These are phyloP conservation scores for Salvator merianae DNA, from an alignment of 2,113 vertebrate genomes.

Conservation along the genomic window DNA sequence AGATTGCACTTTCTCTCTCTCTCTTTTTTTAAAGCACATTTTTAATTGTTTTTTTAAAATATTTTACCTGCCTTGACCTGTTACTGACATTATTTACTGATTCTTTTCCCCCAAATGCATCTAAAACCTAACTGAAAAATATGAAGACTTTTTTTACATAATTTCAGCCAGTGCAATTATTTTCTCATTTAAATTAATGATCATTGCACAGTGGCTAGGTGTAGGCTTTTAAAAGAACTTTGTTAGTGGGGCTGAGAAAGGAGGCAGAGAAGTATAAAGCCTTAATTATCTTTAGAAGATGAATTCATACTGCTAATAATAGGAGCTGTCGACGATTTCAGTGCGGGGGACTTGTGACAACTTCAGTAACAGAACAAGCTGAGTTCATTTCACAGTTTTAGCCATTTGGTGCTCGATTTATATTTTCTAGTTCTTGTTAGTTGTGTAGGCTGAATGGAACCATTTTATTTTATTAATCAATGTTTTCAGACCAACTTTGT, in stretches of 20 bases:
- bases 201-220: background rate
- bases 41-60: no score
- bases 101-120: background rate
- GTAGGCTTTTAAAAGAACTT: background rate
- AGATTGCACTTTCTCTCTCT: background rate
- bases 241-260: background rate
- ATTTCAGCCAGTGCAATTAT: no score
- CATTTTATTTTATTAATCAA: no score
- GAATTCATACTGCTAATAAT: slow-evolving; percentile 18
- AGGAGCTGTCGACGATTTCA: background rate
- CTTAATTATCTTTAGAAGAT: slow-evolving; percentile 19
- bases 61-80: no score
- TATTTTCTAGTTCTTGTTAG: background rate
- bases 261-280: background rate
- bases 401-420: background rate
- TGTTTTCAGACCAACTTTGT: no score
- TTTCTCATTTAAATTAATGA: slow-evolving; percentile 19
- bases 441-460: background rate
- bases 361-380: background rate
- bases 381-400: background rate
- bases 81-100: background rate
- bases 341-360: background rate
- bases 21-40: no score
- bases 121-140: background rate
- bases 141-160: no score